Conservation (phyloP, 2,888 invertebrate species). For the Apodemia hepburni region DNA sequence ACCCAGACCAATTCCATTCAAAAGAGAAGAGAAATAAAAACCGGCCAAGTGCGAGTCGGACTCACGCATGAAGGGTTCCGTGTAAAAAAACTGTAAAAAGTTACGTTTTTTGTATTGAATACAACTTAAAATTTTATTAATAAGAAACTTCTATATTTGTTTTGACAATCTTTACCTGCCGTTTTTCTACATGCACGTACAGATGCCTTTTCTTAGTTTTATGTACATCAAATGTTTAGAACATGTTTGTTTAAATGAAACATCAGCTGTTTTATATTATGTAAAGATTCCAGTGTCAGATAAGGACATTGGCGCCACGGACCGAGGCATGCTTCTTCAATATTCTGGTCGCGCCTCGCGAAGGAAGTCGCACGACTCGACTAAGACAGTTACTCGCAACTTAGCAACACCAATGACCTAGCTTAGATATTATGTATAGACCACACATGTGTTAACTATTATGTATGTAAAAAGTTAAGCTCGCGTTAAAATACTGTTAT, state of each 20-base stretch:
- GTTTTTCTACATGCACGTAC: too few species aligned
- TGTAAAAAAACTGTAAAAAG: too few species aligned
- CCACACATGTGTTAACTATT: conserved; percentile 16
- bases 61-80: too few species aligned
- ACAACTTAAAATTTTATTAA: too few species aligned
- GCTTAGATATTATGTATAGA: conserved; percentile 28
- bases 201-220: background rate
- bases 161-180: too few species aligned
- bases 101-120: too few species aligned
- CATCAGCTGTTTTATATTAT: conserved; percentile 9
- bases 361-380: conserved; percentile 36
- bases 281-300: conserved; percentile 5
- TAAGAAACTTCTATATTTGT: too few species aligned
- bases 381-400: conserved; percentile 36
- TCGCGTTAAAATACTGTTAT: background rate
- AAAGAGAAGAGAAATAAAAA: too few species aligned
- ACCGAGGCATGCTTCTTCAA: conserved; percentile 27
- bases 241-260: background rate
- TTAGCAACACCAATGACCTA: conserved; percentile 41
- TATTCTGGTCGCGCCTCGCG: conserved; percentile 32
- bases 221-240: background rate
- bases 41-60: too few species aligned
- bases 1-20: too few species aligned
- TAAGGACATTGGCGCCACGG: conserved; percentile 27
- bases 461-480: background rate